Evolutionary conservation across 2,797 vertebrate species (phyloP).

Genomic region (Pagetopsis macropterus): DNA sequence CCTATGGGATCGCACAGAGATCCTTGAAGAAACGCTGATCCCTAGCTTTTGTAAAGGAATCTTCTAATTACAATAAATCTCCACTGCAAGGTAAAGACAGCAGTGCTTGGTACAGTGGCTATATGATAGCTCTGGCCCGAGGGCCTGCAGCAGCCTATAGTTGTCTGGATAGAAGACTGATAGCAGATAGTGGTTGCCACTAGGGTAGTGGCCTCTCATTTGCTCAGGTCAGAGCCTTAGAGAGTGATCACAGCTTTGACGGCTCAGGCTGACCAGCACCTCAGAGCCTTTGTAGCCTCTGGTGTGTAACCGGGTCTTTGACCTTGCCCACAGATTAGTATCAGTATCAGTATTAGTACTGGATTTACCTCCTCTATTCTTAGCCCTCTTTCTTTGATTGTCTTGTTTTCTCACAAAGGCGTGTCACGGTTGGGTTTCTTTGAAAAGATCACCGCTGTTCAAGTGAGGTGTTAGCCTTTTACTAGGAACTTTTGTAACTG

Average conservation of each 20-base stretch:
- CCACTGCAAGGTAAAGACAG: constrained; percentile 79
- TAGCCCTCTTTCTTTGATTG: constrained; percentile 62
- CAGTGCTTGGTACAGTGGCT: constrained; percentile 79
- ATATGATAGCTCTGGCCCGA: constrained; percentile 79
- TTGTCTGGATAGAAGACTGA: constrained; percentile 77
- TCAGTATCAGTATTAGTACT: constrained; percentile 79
- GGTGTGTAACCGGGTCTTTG: constrained; percentile 84
- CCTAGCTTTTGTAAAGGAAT: constrained; percentile 85
- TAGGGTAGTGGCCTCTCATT: constrained; percentile 77
- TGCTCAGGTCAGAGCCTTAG: constrained; percentile 79
- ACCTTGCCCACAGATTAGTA: constrained; percentile 86
- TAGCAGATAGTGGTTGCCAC: constrained; percentile 74
- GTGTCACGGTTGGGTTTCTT: constrained; percentile 47
- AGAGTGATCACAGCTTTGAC: constrained; percentile 79
- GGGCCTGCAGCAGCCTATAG: constrained; percentile 74
- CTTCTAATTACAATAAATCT: constrained; percentile 88
- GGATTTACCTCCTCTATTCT: constrained; percentile 68
- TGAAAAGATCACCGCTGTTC: constrained; percentile 41
- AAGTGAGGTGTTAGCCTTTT: constrained; percentile 28
- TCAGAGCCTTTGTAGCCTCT: constrained; percentile 75
- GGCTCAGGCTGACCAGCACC: constrained; percentile 77
- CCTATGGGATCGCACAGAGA: constrained; percentile 79
- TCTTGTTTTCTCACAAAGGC: constrained; percentile 60
- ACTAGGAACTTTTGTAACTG: background rate
- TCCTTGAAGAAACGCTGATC: constrained; percentile 82